These are phyloP conservation scores for Pterophyllum scalare DNA, from an alignment of 2,113 vertebrate genomes.

Conservation along the genomic window DNA sequence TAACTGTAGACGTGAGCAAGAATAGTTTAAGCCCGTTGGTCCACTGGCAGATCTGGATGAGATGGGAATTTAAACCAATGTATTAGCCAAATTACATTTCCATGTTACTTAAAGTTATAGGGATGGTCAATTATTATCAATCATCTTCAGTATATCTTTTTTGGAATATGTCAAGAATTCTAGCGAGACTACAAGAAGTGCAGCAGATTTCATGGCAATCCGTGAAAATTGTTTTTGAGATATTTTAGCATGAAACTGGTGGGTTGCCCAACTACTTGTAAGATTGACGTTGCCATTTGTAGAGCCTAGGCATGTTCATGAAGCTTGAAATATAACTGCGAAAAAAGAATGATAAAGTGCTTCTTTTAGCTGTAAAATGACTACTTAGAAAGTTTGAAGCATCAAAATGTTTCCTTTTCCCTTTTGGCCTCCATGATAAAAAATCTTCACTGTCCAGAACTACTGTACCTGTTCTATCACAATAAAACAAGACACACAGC, in stretches of 20 bases:
- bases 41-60: background rate
- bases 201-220: background rate
- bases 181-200: background rate
- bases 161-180: background rate
- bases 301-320: background rate
- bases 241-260: background rate
- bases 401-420: background rate
- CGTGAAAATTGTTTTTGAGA: background rate
- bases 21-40: background rate
- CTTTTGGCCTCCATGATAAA: background rate
- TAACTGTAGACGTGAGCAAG: background rate
- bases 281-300: background rate
- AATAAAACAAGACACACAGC: background rate
- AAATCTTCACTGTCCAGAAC: background rate
- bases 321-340: background rate
- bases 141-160: fast-evolving
- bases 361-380: background rate
- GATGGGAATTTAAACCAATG: background rate
- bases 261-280: background rate
- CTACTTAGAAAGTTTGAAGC: background rate
- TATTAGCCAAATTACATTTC: background rate
- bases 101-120: background rate
- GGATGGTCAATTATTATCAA: background rate
- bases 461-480: background rate
- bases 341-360: background rate